Conservation (phyloP, 2,888 invertebrate genomes). For the Eristalis pertinax region DNA sequence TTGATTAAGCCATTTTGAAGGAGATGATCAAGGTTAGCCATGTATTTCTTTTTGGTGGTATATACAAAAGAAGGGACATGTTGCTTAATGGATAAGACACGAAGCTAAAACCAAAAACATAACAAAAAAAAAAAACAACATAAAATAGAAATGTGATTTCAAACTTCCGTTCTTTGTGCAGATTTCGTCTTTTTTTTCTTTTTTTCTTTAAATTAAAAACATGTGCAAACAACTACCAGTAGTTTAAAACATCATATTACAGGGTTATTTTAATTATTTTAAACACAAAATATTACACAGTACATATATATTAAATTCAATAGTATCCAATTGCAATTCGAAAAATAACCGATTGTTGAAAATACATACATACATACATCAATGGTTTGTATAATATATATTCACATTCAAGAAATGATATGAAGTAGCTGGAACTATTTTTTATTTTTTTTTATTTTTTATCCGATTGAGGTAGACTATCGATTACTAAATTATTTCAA, state of each 20-base stretch:
- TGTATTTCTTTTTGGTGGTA: slow-evolving; percentile 52
- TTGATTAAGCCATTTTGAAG: slow-evolving; percentile 44
- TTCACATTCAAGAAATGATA: neutral
- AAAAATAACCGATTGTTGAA: slow-evolving; percentile 40
- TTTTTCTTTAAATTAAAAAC: neutral
- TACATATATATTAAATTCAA: neutral
- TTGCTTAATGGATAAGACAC: slow-evolving; percentile 25
- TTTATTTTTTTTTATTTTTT: neutral
- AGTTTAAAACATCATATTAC: slow-evolving; percentile 1
- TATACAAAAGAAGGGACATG: slow-evolving; percentile 52
- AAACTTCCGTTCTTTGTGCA: slow-evolving; percentile 19
- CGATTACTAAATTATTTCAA: neutral
- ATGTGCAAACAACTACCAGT: slow-evolving; percentile 39
- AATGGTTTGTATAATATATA: neutral
- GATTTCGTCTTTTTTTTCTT: neutral
- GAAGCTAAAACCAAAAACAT: neutral
- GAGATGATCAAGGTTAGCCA: slow-evolving; percentile 45
- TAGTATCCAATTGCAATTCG: slow-evolving; percentile 25
- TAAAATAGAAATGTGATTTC: slow-evolving; percentile 7
- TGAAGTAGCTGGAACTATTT: slow-evolving; percentile 36
- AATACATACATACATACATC: neutral
- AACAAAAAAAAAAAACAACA: neutral
- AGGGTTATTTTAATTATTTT: slow-evolving; percentile 6
- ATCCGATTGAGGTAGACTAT: neutral
- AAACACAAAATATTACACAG: neutral